Evolutionary conservation across 2,888 invertebrate species (phyloP), one percentile per base, ranked within the genome.

Genomic region (Dendrolimus houi): DNA sequence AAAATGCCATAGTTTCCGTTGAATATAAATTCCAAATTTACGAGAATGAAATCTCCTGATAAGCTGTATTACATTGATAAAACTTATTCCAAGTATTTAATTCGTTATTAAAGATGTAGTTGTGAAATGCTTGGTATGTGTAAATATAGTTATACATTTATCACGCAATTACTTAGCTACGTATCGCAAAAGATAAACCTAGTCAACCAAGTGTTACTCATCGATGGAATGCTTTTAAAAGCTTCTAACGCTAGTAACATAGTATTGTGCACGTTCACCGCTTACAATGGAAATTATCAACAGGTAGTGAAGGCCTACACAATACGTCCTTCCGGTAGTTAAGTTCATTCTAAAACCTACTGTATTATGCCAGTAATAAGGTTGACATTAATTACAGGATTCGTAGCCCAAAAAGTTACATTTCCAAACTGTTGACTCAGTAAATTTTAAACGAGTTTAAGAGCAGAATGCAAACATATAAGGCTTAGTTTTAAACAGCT

Each of bases 281-380:
- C 74, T 75, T 74, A 85, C 86, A 84, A 84, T 80, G 76, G 77
- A 78, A 75, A 85, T 86, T 85, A 87, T 84, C 87, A 86, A 87
- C 89, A 89, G 89, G 89, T 89, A 89, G 86, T 80, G 73, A 81
- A 81, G 75, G 75, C 75, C 73, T 74, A 79, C 68, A 82, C 83
- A 87, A 85, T 81, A 74, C 77, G 79, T 84, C 77, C 88, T 89
- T 89, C 89, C 89, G 87, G 88, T 79, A 82, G 83, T 76, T 79
- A 74, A 78, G 68, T 62, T 59, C 29, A 54, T 47, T 12, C 3
- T 6, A 47, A 47, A 47, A 10, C 12, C 47, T 12, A 9, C 47
- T 47, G 47, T 47, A 6, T 10, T 47, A 0, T 9, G 9, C 8
- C 12, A 47, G 12, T 10, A 9, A 47, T 47, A 47, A 47, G 47